Base-by-base conservation (phyloP, 2,797 vertebrate species). In the Gouania willdenowi region DNA sequence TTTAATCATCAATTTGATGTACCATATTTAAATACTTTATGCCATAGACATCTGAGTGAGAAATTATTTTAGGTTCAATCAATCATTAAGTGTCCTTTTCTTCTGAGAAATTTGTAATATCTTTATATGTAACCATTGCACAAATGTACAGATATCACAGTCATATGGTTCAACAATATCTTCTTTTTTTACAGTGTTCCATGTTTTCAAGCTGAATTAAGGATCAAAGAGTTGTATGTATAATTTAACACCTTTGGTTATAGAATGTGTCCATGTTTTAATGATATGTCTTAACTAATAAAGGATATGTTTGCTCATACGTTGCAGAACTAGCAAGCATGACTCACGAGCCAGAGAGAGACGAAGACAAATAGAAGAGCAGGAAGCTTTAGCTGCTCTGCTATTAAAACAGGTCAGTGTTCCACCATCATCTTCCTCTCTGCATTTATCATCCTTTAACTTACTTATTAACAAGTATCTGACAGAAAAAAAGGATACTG, bases 151-250 rank as follows among this genome's bases (percentile, higher is more conserved):
- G n/a, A n/a, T n/a, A n/a, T n/a, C n/a, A n/a, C n/a, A n/a, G n/a
- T n/a, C n/a, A n/a, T n/a, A n/a, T n/a, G n/a, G n/a, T n/a, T n/a
- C n/a, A n/a, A n/a, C n/a, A n/a, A n/a, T n/a, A n/a, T n/a, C 29
- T 28, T 51, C 27, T 66, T 11, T 52, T 6, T 43, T 25, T 9
- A 13, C 54, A 98, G 95, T 41, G 66, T 84, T 49, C 87, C 90
- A 0, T 94, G 90, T 77, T 98, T 98, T 81, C 88, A 94, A 59
- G 92, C 94, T 0, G 94, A 98, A 38, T 72, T 95, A 8, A 98
- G 95, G 95, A 98, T 98, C 80, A 98, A 95, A 84, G 96, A 98
- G 84, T 74, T 98, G 96, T 98, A 80, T 94, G 94, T 90, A 4
- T 5, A 40, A 1, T 26, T 1, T 15, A 3, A 7, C 8, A 0